Base-by-base conservation (phyloP, 2,888 invertebrate species). In the Nemapogon koenigi region DNA sequence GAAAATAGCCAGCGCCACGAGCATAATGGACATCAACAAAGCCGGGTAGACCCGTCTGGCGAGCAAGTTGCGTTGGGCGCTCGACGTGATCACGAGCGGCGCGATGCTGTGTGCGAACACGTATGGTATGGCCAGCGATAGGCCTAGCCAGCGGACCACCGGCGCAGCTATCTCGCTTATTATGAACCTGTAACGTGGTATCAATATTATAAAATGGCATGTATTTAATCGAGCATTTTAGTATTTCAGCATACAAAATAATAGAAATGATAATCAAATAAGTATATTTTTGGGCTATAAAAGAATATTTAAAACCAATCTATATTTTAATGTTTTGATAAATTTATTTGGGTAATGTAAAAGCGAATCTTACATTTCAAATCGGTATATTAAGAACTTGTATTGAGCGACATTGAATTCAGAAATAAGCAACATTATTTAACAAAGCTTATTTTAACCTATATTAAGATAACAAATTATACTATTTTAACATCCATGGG, bases 81-180 rank as follows among this genome's bases (percentile, higher is more conserved):
- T 67, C 50, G 85, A 83, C 27, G 79, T 62, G 4, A 89, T 81
- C 39, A 87, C 72, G 8, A 90, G 65, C 33, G 91, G 91, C 43
- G 89, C 82, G 28, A 89, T 64, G 45, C 87, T 86, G 63, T 93
- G 88, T 3, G 94, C 92, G 43, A 91, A 76, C 17, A 91, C 91
- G 65, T 97, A 98, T n/a, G 98, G 99, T 47, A 96, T 79, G 0
- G 97, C 90, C 43, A 99, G 83, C 17, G 93, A 89, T 48, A 97
- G 80, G 2, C 97, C 96, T 50, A 97, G 88, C 59, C 88, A 87
- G 39, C 91, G 86, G 44, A 96, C 89, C 10, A 96, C 89, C 0
- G 98, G 98, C 8, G 91, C 85, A 1, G 97, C 94, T 46, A 98
- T 80, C 46, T 90, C 85, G n/a, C 83, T 81, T 43, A 96, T 83